Conservation (phyloP, 2,888 invertebrate species). For the Laspeyria flexula region DNA sequence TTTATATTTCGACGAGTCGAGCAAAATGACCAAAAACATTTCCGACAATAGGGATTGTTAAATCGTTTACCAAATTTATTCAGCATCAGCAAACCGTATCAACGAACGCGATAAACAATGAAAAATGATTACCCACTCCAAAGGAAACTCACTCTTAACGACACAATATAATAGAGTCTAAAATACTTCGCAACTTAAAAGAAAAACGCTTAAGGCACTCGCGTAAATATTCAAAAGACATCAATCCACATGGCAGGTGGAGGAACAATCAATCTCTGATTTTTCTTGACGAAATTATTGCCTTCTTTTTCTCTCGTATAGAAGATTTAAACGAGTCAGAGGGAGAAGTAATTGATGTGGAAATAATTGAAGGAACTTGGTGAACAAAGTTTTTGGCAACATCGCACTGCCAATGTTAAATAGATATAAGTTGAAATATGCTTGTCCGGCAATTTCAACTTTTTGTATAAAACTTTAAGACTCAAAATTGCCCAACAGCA, state of each 20-base stretch:
- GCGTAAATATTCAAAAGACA: constrained; percentile 56
- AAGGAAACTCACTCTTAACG: constrained; percentile 16
- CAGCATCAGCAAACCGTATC: constrained; percentile 40
- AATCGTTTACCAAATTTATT: constrained; percentile 42
- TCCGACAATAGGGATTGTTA: constrained; percentile 19
- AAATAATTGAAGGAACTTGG: constrained; percentile 45
- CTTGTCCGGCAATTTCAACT: no score
- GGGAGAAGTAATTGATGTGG: constrained; percentile 37
- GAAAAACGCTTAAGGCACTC: constrained; percentile 36
- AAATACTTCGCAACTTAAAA: constrained; percentile 7
- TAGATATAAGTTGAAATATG: no score
- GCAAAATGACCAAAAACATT: constrained; percentile 22
- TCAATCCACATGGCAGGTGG: constrained; percentile 55
- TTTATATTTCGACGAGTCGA: neutral
- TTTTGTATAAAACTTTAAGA: no score
- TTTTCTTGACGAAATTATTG: constrained; percentile 41
- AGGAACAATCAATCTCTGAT: constrained; percentile 63
- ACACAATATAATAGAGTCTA: constrained; percentile 13
- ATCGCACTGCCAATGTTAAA: no score
- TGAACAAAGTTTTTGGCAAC: constrained; percentile 23
- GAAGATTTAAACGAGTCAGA: constrained; percentile 20
- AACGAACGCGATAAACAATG: constrained; percentile 41
- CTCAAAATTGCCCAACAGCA: no score
- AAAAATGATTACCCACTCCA: constrained; percentile 33
- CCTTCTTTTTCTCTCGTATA: constrained; percentile 35